Base-by-base conservation (phyloP, 2,797 vertebrate species). In the Nothura maculosa region DNA sequence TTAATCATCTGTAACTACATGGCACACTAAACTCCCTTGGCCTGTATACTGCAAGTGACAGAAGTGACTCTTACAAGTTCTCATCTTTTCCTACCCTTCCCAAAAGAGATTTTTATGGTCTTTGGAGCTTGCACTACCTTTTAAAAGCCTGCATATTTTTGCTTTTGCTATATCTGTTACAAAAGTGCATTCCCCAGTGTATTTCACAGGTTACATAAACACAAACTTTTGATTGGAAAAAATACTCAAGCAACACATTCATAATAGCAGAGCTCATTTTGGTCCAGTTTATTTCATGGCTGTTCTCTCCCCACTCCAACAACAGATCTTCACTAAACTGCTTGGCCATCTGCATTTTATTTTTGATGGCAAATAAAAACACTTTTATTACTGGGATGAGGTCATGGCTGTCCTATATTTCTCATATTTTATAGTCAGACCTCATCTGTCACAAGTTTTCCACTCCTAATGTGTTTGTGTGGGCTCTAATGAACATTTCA, bases 311-410 rank as follows among this genome's bases (percentile, higher is more conserved):
- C 43, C 25, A 60, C 52, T 81, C 63, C 77, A 67, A 57, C 87
- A 96, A 67, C 28, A 81, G 66, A 77, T 89, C 66, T 70, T 92
- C 67, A 72, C 66, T 89, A 73, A 93, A 93, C 77, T 79, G 48
- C 62, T 60, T 86, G 72, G 47, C 42, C 18, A 60, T 47, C 82
- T 93, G 81, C 64, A 66, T 94, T 96, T 96, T 94, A 67, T 94
- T 94, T 94, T 75, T 62, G 32, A 85, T 73, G 84, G 58, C 79
- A 95, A 85, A 95, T 88, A 96, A 85, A 92, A 86, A 16, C 67
- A 85, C 66, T 92, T 95, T 84, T 81, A 96, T 94, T 91, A 92
- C 25, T 38, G 91, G 85, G 96, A 93, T 52, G 82, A 91, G 68
- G 81, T 66, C 45, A 79, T 5, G 80, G 25, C 15, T 55, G 20